Conservation (phyloP, 2,113 vertebrate genomes). For the Leucopsar rothschildi region DNA sequence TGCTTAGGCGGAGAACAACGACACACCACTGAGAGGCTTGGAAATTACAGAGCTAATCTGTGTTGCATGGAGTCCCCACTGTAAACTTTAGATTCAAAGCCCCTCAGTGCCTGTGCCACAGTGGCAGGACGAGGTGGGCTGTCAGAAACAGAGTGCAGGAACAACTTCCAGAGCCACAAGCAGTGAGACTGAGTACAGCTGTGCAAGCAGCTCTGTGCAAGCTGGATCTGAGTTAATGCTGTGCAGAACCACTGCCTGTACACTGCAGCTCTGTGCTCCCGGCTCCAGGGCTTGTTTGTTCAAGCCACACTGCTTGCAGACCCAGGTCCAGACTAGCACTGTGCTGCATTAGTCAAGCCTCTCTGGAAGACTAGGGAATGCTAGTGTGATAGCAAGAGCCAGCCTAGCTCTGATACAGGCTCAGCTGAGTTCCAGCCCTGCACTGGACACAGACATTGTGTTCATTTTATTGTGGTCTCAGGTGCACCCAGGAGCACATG, state of each 20-base stretch:
- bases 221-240: not conserved
- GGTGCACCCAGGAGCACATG: not conserved
- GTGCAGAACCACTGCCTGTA: not conserved
- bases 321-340: not conserved
- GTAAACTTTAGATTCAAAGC: not conserved
- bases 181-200: not conserved
- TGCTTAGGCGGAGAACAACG: not conserved
- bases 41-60: not conserved
- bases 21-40: not conserved
- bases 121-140: not conserved
- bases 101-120: not conserved
- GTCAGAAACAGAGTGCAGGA: not conserved
- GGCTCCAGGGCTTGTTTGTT: not conserved
- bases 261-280: not conserved
- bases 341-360: not conserved
- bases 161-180: not conserved
- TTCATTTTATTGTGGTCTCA: not conserved
- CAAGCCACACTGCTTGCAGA: not conserved
- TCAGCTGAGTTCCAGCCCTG: not conserved
- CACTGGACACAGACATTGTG: not conserved
- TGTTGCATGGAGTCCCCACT: not conserved
- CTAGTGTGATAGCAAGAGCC: not conserved
- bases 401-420: not conserved
- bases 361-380: not conserved
- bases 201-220: not conserved